Conservation (phyloP, 1,140 invertebrate species). For the Brachystomella parvula region DNA sequence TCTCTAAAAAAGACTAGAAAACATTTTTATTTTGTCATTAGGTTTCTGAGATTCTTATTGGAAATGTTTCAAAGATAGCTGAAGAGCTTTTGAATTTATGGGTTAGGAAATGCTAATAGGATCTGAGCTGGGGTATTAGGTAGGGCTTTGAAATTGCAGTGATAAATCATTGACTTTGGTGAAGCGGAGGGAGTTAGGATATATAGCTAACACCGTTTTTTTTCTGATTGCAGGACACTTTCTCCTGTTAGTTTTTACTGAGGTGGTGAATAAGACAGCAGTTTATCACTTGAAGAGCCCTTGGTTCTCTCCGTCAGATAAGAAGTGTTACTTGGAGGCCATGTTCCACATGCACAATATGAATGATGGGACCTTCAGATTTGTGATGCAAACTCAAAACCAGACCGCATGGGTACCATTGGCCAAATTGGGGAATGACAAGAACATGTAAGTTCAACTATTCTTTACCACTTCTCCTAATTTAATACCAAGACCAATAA, state of each 20-base stretch:
- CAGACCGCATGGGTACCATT: constrained; percentile 26
- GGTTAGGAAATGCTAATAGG: too few relatives aligned
- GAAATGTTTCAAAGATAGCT: too few relatives aligned
- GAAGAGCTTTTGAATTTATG: too few relatives aligned
- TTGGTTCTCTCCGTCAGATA: constrained; percentile 29
- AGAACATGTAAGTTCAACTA: constrained; percentile 29
- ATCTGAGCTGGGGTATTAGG: too few relatives aligned
- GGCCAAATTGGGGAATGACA: constrained; percentile 25
- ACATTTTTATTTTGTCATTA: too few relatives aligned
- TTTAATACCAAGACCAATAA: too few relatives aligned
- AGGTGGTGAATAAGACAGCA: constrained; percentile 19
- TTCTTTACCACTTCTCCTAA: constrained; percentile 9
- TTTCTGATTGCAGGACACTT: constrained; percentile 34
- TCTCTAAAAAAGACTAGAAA: too few relatives aligned
- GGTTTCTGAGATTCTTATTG: too few relatives aligned
- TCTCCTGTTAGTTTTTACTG: constrained; percentile 29
- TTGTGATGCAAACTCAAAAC: constrained; percentile 30
- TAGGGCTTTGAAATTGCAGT: too few relatives aligned
- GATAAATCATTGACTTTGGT: too few relatives aligned
- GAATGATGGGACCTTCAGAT: constrained; percentile 27
- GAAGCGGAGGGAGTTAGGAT: constrained; percentile 11
- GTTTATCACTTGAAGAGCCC: constrained; percentile 34
- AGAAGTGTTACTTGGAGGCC: constrained; percentile 33
- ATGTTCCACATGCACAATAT: constrained; percentile 36
- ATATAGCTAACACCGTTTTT: constrained; percentile 9